Conservation (phyloP, 2,888 invertebrate genomes). For the Thymelicus lineola region DNA sequence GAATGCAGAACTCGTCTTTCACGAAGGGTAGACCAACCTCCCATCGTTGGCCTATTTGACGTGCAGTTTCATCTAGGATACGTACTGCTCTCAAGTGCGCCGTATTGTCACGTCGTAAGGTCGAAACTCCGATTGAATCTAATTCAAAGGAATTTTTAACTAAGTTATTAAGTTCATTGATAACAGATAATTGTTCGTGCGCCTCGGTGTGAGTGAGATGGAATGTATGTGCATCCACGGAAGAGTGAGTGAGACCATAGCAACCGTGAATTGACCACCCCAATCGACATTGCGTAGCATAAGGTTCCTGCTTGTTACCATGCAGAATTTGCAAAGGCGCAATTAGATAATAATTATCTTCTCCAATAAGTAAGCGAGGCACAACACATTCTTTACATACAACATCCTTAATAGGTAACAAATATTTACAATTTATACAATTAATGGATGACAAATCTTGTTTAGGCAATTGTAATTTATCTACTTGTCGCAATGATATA, state of each 20-base stretch:
- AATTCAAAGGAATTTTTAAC: too few relatives aligned
- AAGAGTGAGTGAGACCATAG: slow-evolving; percentile 39
- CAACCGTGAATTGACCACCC: slow-evolving; percentile 44
- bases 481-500: too few relatives aligned
- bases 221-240: slow-evolving; percentile 32
- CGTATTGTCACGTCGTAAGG: too few relatives aligned
- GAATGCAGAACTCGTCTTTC: slow-evolving; percentile 41
- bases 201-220: slow-evolving; percentile 40
- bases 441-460: too few relatives aligned
- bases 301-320: slow-evolving; percentile 40
- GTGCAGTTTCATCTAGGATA: slow-evolving; percentile 43
- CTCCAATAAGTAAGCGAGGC: slow-evolving; percentile 42
- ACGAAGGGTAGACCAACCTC: slow-evolving; percentile 44
- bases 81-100: slow-evolving; percentile 41
- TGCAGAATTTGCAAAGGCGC: slow-evolving; percentile 41
- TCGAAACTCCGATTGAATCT: too few relatives aligned
- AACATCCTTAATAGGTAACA: too few relatives aligned
- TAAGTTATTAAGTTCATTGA: too few relatives aligned
- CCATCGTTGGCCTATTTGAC: slow-evolving; percentile 41
- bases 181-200: too few relatives aligned
- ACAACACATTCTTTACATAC: slow-evolving; percentile 40
- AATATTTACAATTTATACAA: too few relatives aligned
- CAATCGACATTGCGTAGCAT: slow-evolving; percentile 40
- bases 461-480: too few relatives aligned
- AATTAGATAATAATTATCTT: slow-evolving; percentile 44